Evolutionary conservation across 2,888 invertebrate genomes (phyloP).

Genomic region (Dioctria linearis): DNA sequence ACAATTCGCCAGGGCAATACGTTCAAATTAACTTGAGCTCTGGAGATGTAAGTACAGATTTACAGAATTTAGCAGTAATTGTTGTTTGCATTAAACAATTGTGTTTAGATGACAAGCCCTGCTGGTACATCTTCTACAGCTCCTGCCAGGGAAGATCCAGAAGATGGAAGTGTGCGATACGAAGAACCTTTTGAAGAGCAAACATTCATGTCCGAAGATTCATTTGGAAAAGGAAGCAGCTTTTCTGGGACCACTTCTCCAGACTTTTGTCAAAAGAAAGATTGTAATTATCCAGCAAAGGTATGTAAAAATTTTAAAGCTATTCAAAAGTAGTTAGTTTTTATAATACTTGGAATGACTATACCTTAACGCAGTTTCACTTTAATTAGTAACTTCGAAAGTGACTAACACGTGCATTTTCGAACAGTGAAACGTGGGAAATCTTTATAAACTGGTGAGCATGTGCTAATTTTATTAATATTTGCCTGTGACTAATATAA

Average conservation of each 20-base stretch:
- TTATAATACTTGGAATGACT: not conserved
- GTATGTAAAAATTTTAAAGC: too few relatives aligned
- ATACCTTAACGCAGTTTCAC: constrained; percentile 1
- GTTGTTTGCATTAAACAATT: not conserved
- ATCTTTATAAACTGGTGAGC: constrained; percentile 21
- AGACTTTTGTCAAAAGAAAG: not conserved
- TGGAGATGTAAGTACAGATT: constrained; percentile 14
- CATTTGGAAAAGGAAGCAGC: not conserved
- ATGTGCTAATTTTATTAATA: constrained; percentile 1
- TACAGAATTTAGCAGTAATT: not conserved
- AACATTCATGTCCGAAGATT: not conserved
- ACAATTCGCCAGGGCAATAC: constrained; percentile 45
- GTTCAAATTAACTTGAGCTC: not conserved
- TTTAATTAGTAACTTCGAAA: constrained; percentile 15
- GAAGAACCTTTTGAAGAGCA: constrained; percentile 20
- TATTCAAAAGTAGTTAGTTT: not conserved
- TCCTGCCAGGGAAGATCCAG: not conserved
- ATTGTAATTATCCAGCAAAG: not conserved
- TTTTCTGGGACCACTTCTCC: not conserved
- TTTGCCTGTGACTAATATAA: too few relatives aligned
- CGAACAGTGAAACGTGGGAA: not conserved
- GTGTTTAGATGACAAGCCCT: constrained; percentile 9
- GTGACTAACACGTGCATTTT: constrained; percentile 26
- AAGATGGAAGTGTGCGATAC: not conserved
- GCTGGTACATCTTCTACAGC: constrained; percentile 2